Base-by-base conservation (phyloP, 2,797 vertebrate genomes). In the Tolypeutes matacus region DNA sequence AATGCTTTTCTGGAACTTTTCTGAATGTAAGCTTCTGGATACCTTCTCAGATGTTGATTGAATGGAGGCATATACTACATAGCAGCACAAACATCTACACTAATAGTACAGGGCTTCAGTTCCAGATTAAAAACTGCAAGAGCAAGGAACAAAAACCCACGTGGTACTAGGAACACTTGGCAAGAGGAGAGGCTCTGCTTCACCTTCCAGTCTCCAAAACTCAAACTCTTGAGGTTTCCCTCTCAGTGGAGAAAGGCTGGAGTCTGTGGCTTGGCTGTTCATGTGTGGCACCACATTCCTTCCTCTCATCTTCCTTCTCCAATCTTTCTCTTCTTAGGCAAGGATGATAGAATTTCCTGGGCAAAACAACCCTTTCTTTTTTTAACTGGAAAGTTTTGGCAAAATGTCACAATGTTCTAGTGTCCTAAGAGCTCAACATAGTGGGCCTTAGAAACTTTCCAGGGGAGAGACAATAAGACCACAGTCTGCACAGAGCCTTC, bases 401-500 rank as follows among this genome's bases (percentile, higher is more conserved):
- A 93, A 81, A 97, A 92, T 94, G 86, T 97, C 95, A 96, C 96
- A 93, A 39, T 96, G 96, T 95, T 65, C 96, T 90, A 70, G 73
- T 97, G 97, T 97, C 82, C 97, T 80, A n/a, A 11, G 83, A 95
- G 93, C 91, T 89, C 86, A 58, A 73, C 93, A 97, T 95, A 95
- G 93, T 97, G 95, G 94, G 82, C 86, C 86, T 97, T 80, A 97
- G 97, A 96, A 92, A 75, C 92, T 91, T 90, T 93, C 93, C 92
- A 86, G 95, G 78, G 42, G 46, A 76, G 53, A 91, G 91, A 97
- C 97, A 97, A 97, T 97, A 89, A 96, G 95, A 64, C 92, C 94
- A 95, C 96, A 97, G 97, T 97, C 88, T 86, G 70, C 84, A 90
- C 25, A 95, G 95, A 93, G 92, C 95, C 92, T 89, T 91, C 97